A percentile compares a stretch with the other conserved stretches of the same genome.
These are phyloP conservation scores for Harlomillsia oculata DNA, from an alignment of 1,140 invertebrate genomes.

Conservation along the genomic window DNA sequence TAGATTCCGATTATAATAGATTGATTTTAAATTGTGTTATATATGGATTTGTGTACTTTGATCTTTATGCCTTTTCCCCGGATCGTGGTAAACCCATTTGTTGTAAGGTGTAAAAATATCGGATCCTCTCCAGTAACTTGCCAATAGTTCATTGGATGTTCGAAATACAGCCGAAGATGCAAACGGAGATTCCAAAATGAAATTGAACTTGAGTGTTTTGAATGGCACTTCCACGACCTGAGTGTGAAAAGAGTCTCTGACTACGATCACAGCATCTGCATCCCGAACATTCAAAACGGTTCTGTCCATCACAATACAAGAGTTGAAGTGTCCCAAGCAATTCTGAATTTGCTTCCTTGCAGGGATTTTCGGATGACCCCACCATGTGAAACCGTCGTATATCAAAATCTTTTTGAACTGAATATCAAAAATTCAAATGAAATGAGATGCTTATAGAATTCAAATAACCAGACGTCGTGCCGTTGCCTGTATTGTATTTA, in stretches of 20 bases:
- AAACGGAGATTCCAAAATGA: constrained; percentile 8
- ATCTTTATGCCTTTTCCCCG: constrained; percentile 24
- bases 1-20: too few relatives aligned
- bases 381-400: constrained; percentile 8
- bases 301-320: not conserved
- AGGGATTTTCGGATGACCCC: not conserved
- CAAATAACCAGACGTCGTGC: not conserved
- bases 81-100: constrained; percentile 76
- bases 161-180: not conserved
- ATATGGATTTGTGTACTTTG: not conserved
- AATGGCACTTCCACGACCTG: not conserved
- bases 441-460: not conserved
- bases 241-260: not conserved
- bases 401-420: constrained; percentile 8
- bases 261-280: not conserved
- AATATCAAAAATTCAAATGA: not conserved
- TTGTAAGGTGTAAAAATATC: constrained; percentile 92
- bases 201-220: constrained; percentile 8
- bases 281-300: not conserved
- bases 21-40: too few relatives aligned
- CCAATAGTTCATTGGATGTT: not conserved
- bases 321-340: constrained; percentile 1
- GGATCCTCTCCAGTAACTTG: constrained; percentile 53
- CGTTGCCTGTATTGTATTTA: not conserved
- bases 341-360: not conserved